phyloP scores from a whole-genome alignment of 2,888 invertebrate genomes.

The Plemyria rubiginata region DNA sequence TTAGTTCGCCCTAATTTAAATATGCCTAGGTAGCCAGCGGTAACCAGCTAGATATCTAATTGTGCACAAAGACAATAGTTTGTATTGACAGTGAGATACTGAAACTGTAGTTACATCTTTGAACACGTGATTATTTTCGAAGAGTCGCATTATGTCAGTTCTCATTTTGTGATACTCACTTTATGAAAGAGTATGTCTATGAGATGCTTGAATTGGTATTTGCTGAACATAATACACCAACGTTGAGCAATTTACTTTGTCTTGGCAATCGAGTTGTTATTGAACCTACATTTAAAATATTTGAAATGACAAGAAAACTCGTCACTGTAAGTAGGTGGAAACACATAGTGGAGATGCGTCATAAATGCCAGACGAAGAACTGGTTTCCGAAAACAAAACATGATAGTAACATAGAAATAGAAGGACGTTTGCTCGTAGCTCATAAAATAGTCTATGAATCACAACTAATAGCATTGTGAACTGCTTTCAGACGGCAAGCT shows the following conservation, averaged over 20 bases:
- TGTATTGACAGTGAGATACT: constrained; percentile 33
- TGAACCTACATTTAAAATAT: constrained; percentile 5
- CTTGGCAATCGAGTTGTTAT: constrained; percentile 5
- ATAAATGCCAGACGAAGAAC: constrained; percentile 1
- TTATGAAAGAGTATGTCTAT: neutral
- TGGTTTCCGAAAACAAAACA: neutral
- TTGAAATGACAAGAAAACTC: constrained; percentile 8
- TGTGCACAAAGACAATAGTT: constrained; percentile 1
- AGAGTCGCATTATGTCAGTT: neutral
- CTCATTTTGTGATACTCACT: neutral
- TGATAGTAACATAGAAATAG: neutral
- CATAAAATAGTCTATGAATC: neutral
- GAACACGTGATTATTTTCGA: constrained; percentile 3
- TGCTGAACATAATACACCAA: too few relatives aligned
- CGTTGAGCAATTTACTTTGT: neutral
- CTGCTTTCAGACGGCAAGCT: too few relatives aligned
- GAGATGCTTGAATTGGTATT: neutral
- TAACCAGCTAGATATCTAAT: neutral
- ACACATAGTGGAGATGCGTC: neutral
- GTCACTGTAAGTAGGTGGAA: constrained; percentile 13
- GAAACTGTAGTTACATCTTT: constrained; percentile 2
- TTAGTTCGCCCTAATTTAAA: too few relatives aligned
- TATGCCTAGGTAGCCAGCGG: too few relatives aligned
- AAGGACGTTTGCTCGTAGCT: neutral
- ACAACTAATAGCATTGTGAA: neutral